Evolutionary conservation across 2,888 invertebrate species (phyloP).

Genomic region (Lepas anatifera): DNA sequence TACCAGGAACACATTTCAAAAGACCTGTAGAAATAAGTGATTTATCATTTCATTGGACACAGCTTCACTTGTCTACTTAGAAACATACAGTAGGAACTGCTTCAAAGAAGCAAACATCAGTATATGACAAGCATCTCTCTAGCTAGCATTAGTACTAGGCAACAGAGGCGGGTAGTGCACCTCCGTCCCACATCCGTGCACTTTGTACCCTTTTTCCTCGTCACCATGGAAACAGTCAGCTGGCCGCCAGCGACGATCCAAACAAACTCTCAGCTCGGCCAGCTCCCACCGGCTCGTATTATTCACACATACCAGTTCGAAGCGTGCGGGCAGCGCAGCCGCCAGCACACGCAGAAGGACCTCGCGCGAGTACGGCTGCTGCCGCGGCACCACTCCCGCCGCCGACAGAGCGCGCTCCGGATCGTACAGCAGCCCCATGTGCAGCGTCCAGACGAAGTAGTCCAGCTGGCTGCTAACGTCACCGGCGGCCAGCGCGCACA

Average conservation of each 20-base stretch:
- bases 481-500: constrained; percentile 1
- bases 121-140: too few species aligned
- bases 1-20: too few species aligned
- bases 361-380: background rate
- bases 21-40: too few species aligned
- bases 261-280: background rate
- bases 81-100: too few species aligned
- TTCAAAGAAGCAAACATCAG: too few species aligned
- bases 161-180: too few species aligned
- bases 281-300: background rate
- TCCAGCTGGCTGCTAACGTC: background rate
- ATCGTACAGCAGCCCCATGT: background rate
- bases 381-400: background rate
- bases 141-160: too few species aligned
- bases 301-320: background rate
- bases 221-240: background rate
- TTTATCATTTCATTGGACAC: too few species aligned
- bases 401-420: background rate
- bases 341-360: background rate
- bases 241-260: background rate
- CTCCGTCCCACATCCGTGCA: too few species aligned
- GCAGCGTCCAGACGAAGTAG: background rate
- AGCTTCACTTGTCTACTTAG: too few species aligned
- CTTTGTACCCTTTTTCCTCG: too few species aligned
- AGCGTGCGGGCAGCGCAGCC: background rate